These are phyloP conservation scores for Campopleginae sp. DNA, from an alignment of 2,888 invertebrate genomes.

Conservation along the genomic window DNA sequence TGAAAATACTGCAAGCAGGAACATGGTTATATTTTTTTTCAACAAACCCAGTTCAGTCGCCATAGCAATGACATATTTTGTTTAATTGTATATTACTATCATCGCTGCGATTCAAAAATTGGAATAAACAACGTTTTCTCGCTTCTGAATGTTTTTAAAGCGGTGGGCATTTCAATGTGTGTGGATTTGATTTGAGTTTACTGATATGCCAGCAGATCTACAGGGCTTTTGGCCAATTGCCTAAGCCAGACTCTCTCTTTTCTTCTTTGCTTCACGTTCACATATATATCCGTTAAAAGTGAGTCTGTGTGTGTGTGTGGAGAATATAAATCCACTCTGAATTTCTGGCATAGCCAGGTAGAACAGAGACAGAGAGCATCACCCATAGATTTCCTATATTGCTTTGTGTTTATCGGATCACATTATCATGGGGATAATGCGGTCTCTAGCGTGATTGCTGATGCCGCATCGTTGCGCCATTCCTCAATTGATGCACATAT, in stretches of 20 bases:
- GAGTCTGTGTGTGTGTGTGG: neutral
- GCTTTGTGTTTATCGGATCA: constrained; percentile 61
- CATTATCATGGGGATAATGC: constrained; percentile 64
- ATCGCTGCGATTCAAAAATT: neutral
- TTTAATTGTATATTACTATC: neutral
- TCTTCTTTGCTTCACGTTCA: neutral
- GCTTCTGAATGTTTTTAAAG: neutral
- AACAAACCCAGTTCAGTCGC: neutral
- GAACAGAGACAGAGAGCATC: constrained; percentile 39
- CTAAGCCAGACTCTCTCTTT: constrained; percentile 39
- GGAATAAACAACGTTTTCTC: neutral
- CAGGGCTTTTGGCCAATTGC: constrained; percentile 51
- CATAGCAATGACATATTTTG: neutral
- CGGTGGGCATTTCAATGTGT: neutral
- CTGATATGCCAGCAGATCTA: constrained; percentile 31
- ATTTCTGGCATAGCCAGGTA: constrained; percentile 40
- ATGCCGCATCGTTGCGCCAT: constrained; percentile 54
- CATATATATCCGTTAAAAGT: neutral
- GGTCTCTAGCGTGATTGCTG: constrained; percentile 57
- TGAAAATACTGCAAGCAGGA: neutral
- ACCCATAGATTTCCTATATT: constrained; percentile 36
- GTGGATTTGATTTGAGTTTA: constrained; percentile 32
- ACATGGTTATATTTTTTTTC: neutral
- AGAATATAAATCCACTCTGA: constrained; percentile 42
- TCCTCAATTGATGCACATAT: constrained; percentile 6